Conservation (phyloP, 1,140 invertebrate genomes). For the Solenopsis fugax region DNA sequence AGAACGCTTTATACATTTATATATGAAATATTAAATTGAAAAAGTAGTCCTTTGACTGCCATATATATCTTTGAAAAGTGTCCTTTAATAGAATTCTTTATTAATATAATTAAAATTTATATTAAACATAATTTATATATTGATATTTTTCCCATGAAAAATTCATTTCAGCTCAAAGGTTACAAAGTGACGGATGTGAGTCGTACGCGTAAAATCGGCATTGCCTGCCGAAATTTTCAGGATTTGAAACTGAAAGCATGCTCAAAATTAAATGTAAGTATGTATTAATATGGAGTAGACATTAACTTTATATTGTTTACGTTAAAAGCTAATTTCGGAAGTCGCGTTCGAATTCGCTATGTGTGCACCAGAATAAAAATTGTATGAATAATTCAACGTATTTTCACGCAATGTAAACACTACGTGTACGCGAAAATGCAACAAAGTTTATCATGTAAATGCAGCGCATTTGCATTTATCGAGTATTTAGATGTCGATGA, state of each 20-base stretch:
- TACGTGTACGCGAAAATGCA: neutral
- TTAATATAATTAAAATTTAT: neutral
- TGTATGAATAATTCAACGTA: slow-evolving; percentile 42
- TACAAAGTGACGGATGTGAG: slow-evolving; percentile 91
- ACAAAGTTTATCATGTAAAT: slow-evolving; percentile 36
- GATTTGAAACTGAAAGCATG: slow-evolving; percentile 90
- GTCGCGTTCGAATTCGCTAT: neutral
- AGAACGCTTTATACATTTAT: neutral
- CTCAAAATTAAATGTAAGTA: slow-evolving; percentile 90
- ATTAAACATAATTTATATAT: neutral
- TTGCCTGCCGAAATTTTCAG: slow-evolving; percentile 89
- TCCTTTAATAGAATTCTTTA: neutral
- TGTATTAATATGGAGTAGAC: neutral
- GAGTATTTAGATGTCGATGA: slow-evolving; percentile 11
- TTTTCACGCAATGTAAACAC: slow-evolving; percentile 44
- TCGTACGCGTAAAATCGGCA: slow-evolving; percentile 89
- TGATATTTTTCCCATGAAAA: neutral
- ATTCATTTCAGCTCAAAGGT: slow-evolving; percentile 87
- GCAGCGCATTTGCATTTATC: slow-evolving; percentile 17
- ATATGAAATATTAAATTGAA: neutral
- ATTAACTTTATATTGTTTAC: neutral
- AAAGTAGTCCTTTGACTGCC: neutral
- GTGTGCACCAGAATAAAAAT: neutral
- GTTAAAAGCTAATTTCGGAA: neutral
- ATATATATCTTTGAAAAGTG: neutral